Evolutionary conservation across 2,888 invertebrate genomes (phyloP).

Genomic region (Hyles lineata): DNA sequence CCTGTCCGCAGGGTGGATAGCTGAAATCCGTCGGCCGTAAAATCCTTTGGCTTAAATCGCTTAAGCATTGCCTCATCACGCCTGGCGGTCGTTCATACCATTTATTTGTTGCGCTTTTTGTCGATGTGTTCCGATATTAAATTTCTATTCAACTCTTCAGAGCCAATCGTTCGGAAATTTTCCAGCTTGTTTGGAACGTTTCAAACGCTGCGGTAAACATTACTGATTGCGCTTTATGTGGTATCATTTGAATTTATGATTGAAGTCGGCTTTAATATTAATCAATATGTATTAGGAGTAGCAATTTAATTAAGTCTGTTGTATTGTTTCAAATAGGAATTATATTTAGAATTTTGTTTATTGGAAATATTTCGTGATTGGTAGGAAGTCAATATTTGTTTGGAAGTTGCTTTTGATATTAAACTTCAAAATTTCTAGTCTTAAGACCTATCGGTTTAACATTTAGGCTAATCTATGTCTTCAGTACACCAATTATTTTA

Average conservation of each 20-base stretch:
- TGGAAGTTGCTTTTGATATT: not conserved
- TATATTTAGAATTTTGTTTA: not conserved
- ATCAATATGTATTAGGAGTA: not conserved
- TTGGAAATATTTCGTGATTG: not conserved
- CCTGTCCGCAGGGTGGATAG: conserved; percentile 74
- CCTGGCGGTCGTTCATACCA: conserved; percentile 52
- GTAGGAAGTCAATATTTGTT: no score
- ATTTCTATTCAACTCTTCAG: conserved; percentile 49
- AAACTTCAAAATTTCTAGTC: not conserved
- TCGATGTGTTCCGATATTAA: conserved; percentile 54
- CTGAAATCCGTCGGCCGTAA: conserved; percentile 78
- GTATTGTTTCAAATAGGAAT: not conserved
- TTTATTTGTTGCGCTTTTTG: conserved; percentile 66
- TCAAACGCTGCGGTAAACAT: conserved; percentile 19
- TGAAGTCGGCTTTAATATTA: conserved; percentile 6
- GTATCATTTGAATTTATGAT: not conserved
- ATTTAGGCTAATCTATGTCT: no score
- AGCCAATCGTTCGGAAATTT: conserved; percentile 39
- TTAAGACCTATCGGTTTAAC: not conserved
- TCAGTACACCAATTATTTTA: no score
- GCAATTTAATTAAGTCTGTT: not conserved
- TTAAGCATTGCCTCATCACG: conserved; percentile 75
- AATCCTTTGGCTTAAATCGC: conserved; percentile 84
- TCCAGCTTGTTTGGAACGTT: conserved; percentile 15
- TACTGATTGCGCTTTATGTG: conserved; percentile 14